Evolutionary conservation across 1,140 invertebrate genomes (phyloP).

Genomic region (Nautilus pompilius): DNA sequence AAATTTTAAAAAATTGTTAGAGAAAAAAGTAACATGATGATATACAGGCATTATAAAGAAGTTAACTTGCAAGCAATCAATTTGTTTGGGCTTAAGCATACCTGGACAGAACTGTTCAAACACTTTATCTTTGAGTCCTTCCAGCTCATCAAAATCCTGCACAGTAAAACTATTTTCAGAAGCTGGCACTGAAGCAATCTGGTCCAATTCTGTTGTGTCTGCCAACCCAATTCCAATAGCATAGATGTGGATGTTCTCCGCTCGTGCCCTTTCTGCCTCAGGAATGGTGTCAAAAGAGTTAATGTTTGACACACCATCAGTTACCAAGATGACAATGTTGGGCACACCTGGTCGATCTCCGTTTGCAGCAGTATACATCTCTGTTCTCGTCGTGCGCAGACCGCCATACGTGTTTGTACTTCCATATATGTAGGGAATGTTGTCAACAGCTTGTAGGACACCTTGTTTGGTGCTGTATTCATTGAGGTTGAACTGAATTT

Average conservation of each 20-base stretch:
- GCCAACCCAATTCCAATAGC: slow-evolving; percentile 34
- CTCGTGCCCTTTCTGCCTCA: slow-evolving; percentile 27
- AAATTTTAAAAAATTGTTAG: too few relatives aligned
- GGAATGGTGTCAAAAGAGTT: slow-evolving; percentile 36
- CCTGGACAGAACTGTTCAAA: slow-evolving; percentile 23
- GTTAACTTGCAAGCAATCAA: too few relatives aligned
- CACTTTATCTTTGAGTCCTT: slow-evolving; percentile 24
- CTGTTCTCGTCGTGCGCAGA: slow-evolving; percentile 26
- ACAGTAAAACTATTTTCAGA: slow-evolving; percentile 26
- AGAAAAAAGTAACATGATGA: too few relatives aligned
- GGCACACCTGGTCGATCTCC: slow-evolving; percentile 35
- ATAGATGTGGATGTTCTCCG: slow-evolving; percentile 34
- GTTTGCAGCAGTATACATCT: slow-evolving; percentile 32
- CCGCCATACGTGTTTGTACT: slow-evolving; percentile 42
- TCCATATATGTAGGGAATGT: slow-evolving; percentile 35
- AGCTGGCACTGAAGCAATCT: slow-evolving; percentile 21
- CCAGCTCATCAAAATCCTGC: slow-evolving; percentile 32
- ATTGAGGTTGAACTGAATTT: slow-evolving; percentile 35
- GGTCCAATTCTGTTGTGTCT: slow-evolving; percentile 30
- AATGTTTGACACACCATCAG: slow-evolving; percentile 44
- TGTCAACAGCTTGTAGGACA: slow-evolving; percentile 27
- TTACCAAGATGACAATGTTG: slow-evolving; percentile 37
- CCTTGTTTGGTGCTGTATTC: slow-evolving; percentile 18
- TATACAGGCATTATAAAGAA: too few relatives aligned
- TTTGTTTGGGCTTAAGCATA: too few relatives aligned